Conservation (phyloP, 2,113 vertebrate species). For the Sebastes fasciatus region DNA sequence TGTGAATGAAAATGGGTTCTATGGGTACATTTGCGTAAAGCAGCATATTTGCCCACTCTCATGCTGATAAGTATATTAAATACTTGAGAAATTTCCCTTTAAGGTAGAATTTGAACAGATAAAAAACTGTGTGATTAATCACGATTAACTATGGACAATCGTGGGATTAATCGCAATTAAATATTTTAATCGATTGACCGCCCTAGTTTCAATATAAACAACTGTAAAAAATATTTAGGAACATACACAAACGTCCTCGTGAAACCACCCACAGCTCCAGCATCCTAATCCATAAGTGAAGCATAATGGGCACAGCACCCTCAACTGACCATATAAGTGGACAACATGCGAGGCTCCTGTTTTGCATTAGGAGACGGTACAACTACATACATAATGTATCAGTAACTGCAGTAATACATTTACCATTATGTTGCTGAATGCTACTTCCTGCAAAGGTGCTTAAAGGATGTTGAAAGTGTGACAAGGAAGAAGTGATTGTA, state of each 20-base stretch:
- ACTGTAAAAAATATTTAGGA: neutral
- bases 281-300: neutral
- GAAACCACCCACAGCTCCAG: neutral
- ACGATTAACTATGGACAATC: too few relatives aligned
- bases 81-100: too few relatives aligned
- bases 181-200: too few relatives aligned
- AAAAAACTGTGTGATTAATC: too few relatives aligned
- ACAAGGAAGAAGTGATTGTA: neutral
- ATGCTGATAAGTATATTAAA: too few relatives aligned
- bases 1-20: too few relatives aligned
- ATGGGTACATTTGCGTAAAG: too few relatives aligned
- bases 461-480: neutral
- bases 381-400: neutral
- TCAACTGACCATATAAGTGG: neutral
- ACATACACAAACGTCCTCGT: neutral
- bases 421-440: neutral
- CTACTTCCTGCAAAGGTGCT: neutral
- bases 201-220: too few relatives aligned
- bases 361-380: neutral
- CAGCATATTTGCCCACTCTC: too few relatives aligned
- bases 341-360: neutral
- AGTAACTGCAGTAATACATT: neutral
- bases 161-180: too few relatives aligned
- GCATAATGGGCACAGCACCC: neutral
- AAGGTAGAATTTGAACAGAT: too few relatives aligned